These are phyloP conservation scores for Mercenaria mercenaria DNA, from an alignment of 1,140 invertebrate species.

Conservation along the genomic window DNA sequence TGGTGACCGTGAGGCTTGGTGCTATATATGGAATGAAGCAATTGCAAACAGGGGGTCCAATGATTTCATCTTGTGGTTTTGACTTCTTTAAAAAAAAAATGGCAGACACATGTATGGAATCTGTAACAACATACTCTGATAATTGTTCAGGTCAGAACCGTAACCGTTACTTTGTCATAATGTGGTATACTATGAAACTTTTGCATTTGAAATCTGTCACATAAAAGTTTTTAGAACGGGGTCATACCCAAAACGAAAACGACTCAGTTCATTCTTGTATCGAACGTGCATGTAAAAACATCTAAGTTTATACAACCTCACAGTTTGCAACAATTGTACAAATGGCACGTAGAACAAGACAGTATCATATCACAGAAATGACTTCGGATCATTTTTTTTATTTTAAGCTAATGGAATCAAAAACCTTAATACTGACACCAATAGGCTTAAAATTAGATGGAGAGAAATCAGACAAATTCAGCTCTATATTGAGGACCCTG, in stretches of 20 bases:
- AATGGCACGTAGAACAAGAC: not conserved
- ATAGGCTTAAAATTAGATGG: not conserved
- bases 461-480: not conserved
- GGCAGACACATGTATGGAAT: not conserved
- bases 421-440: not conserved
- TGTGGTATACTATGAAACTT: not conserved
- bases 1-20: not conserved
- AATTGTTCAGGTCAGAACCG: slow-evolving; percentile 12
- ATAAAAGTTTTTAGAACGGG: slow-evolving; percentile 12
- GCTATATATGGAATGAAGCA: slow-evolving; percentile 26
- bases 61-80: slow-evolving; percentile 32
- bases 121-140: slow-evolving; percentile 43
- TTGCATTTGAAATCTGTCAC: not conserved
- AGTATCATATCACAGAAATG: not conserved
- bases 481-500: not conserved
- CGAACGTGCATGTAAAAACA: not conserved
- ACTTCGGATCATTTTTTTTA: not conserved
- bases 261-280: not conserved
- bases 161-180: not conserved
- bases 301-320: not conserved
- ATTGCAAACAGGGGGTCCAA: slow-evolving; percentile 31
- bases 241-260: slow-evolving; percentile 27
- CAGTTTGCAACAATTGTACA: not conserved
- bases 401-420: not conserved
- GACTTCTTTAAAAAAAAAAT: not conserved